Base-by-base conservation (phyloP, 2,888 invertebrate species). In the Cephus runcator region DNA sequence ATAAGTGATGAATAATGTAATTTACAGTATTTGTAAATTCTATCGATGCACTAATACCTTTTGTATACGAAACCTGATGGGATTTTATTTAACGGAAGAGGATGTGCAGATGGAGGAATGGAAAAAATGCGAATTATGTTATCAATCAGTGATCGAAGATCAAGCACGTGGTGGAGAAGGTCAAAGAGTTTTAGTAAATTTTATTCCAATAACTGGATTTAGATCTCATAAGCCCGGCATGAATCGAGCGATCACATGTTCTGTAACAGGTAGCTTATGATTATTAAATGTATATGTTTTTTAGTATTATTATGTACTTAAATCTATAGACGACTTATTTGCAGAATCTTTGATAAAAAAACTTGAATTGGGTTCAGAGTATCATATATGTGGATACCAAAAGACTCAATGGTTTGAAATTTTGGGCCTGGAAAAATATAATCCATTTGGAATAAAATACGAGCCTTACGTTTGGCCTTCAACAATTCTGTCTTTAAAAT, bases 331-430 rank as follows among this genome's bases (percentile, higher is more conserved):
- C 56, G 1, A 56, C 31, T 34, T 79, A 15, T 68, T 77, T 56
- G 73, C 73, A 85, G 85, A 83, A 69, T 81, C 82, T n/a, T 75
- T 84, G 78, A 56, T 77, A 9, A 69, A 69, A 15, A 77, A 83
- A 35, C 78, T 86, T 73, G 82, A 83, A 68, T 81, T 85, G 34
- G 86, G 86, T 11, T 83, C 80, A 4, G 77, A 79, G 73, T 86
- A 85, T 75, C 40, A 78, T 30, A 75, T 86, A 71, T 81, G 80
- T 75, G 85, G 85, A 77, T 80, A 79, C 36, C 73, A 81, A 69
- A 76, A 75, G 12, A 12, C 30, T 56, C 75, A 73, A 4, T 56
- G 74, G 12, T 81, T 73, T 69, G 79, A 81, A 73, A 33, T 81
- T 33, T 82, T 79, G 79, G 82, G 81, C 6, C 75, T 82, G 69